phyloP scores from a whole-genome alignment of 2,113 vertebrate genomes.

The Polyodon spathula region DNA sequence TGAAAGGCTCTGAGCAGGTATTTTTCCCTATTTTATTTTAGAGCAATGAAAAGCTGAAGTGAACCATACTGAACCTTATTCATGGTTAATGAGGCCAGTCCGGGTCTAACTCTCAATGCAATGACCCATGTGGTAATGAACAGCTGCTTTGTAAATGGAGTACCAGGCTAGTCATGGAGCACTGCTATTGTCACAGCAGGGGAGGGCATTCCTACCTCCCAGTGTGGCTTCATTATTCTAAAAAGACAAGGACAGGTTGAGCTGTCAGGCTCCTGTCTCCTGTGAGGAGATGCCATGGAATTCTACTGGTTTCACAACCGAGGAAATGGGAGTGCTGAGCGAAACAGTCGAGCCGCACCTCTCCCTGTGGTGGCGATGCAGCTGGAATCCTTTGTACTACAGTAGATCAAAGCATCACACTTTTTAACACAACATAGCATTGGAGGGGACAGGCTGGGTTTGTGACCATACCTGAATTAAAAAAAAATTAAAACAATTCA shows the following conservation, averaged over 20 bases:
- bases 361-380: neutral
- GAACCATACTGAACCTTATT: neutral
- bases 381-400: too few relatives aligned
- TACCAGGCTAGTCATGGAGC: conserved; percentile 6
- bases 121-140: conserved; percentile 1
- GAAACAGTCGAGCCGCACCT: neutral
- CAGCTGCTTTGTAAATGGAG: conserved; percentile 16
- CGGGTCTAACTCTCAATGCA: neutral
- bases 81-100: neutral
- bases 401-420: too few relatives aligned
- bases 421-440: too few relatives aligned
- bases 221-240: neutral
- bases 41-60: too few relatives aligned
- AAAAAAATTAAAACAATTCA: too few relatives aligned
- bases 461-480: too few relatives aligned
- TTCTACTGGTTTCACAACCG: too few relatives aligned
- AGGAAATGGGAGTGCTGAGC: neutral
- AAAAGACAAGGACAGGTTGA: conserved; percentile 5
- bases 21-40: too few relatives aligned
- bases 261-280: neutral
- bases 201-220: neutral
- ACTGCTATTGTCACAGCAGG: conserved; percentile 4
- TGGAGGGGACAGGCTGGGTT: too few relatives aligned
- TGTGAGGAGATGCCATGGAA: neutral
- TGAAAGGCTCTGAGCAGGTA: too few relatives aligned